Conservation (phyloP, 2,888 invertebrate genomes). For the Unio pictorum region DNA sequence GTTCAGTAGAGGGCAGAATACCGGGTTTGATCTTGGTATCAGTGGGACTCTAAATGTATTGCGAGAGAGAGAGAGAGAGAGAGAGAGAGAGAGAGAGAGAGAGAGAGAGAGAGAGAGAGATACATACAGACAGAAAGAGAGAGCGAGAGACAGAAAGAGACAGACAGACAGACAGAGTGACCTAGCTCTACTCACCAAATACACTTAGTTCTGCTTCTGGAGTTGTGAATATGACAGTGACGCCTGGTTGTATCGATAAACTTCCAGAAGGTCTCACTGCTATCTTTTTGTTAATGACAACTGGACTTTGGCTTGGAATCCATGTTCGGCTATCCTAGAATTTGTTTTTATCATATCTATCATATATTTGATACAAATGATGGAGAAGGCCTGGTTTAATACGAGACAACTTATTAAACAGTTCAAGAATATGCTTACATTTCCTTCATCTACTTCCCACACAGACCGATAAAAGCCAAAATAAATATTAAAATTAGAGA, state of each 20-base stretch:
- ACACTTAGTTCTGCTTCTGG: constrained; percentile 3
- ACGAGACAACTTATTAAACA: not conserved
- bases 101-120: too few species aligned
- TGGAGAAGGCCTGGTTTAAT: not conserved
- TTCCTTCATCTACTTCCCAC: too few species aligned
- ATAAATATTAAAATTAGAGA: too few species aligned
- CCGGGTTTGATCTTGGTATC: too few species aligned
- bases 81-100: too few species aligned
- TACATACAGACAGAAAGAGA: too few species aligned
- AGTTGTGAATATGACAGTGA: constrained; percentile 10
- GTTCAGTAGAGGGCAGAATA: fast-evolving
- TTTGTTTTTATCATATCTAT: not conserved
- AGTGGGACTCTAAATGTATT: too few species aligned
- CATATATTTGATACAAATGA: not conserved
- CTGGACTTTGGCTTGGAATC: constrained; percentile 19
- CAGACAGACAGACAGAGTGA: too few species aligned
- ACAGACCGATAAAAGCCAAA: too few species aligned
- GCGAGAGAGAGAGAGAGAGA: too few species aligned
- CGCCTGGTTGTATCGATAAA: constrained; percentile 12
- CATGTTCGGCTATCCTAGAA: constrained; percentile 7
- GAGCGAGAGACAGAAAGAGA: too few species aligned
- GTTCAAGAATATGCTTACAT: too few species aligned
- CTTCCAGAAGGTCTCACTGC: constrained; percentile 1
- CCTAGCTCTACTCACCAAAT: constrained; percentile 1
- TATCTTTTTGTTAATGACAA: constrained; percentile 4